A percentile compares a stretch with the other conserved stretches of the same genome.
Conservation (phyloP, 2,888 invertebrate species). For the Cryptops parisi region DNA sequence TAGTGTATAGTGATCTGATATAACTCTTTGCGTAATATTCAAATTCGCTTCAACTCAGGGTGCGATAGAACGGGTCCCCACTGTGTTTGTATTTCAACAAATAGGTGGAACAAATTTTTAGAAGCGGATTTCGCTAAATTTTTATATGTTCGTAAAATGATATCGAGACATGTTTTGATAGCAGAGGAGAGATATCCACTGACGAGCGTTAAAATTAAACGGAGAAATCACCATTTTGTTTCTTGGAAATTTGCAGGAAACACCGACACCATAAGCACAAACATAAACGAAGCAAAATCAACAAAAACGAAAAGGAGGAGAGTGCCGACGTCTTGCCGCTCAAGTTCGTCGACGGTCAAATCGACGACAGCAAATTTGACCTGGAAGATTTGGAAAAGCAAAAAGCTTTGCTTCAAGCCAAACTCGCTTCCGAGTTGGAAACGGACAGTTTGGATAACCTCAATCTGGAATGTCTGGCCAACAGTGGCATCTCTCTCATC, state of each 20-base stretch:
- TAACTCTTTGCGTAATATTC: too few species aligned
- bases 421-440: conserved; percentile 27
- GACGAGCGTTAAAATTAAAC: too few species aligned
- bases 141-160: too few species aligned
- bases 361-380: conserved; percentile 20
- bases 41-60: too few species aligned
- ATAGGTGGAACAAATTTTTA: not conserved
- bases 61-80: too few species aligned
- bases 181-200: too few species aligned
- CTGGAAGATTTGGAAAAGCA: conserved; percentile 31
- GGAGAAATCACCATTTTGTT: too few species aligned
- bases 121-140: not conserved
- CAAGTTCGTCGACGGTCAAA: conserved; percentile 10
- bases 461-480: conserved; percentile 5
- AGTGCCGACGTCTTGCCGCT: not conserved
- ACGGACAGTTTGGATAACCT: conserved; percentile 14
- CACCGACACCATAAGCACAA: conserved; percentile 24
- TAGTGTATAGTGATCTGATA: too few species aligned
- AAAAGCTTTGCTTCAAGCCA: conserved; percentile 29
- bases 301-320: conserved; percentile 7
- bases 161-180: too few species aligned
- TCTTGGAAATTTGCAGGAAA: too few species aligned
- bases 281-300: conserved; percentile 17
- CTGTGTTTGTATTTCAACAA: too few species aligned
- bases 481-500: conserved; percentile 12